Base-by-base conservation (phyloP, 2,888 invertebrate genomes). In the Oscheius sp. region DNA sequence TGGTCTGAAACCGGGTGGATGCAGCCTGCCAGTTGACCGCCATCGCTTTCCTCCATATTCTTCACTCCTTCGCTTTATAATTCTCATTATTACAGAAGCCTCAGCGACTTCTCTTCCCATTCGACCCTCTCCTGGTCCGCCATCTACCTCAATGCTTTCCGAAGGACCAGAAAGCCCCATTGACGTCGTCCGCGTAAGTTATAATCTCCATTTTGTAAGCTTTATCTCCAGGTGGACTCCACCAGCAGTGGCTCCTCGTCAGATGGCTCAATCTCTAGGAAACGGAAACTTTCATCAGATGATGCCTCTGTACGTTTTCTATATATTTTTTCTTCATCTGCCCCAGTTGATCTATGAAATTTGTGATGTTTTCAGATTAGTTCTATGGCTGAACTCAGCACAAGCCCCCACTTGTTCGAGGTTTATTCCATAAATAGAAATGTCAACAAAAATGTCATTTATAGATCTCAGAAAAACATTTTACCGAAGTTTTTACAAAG, bases 331-430 rank as follows among this genome's bases (percentile, higher is more conserved):
- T 49, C 21, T 3, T 7, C 49, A 13, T n/a, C 49, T 18, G 21
- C 21, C 21, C 21, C 13, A n/a, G n/a, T n/a, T 55, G 55, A 25
- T 55, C 55, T 55, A 3, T 55, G 25, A 23, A 16, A 13, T 13
- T 23, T 3, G 25, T 23, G 5, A 13, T 61, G n/a, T 61, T 61
- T 41, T 61, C 43, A 61, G 61, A 41, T 41, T 16, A 41, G 43
- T n/a, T 66, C 66, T 13, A 16, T 49, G 7, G 5, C 25, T n/a
- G 49, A 52, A 49, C 13, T 52, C 29, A 52, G 66, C 35, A 52
- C 66, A 49, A 52, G 66, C 18, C 66, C 49, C 16, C 66, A 66
- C 25, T 29, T 66, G 9, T 66, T 66, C 66, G 52, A 66, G 35
- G 43, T 55, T 25, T 55, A 25, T 23, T 52, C 55, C 55, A 25